Percentiles rank a stretch among this genome's conserved stretches.
Conservation (phyloP, 30 jellyfish, hydroid and myxozoan species). For the Aurelia sp. region DNA sequence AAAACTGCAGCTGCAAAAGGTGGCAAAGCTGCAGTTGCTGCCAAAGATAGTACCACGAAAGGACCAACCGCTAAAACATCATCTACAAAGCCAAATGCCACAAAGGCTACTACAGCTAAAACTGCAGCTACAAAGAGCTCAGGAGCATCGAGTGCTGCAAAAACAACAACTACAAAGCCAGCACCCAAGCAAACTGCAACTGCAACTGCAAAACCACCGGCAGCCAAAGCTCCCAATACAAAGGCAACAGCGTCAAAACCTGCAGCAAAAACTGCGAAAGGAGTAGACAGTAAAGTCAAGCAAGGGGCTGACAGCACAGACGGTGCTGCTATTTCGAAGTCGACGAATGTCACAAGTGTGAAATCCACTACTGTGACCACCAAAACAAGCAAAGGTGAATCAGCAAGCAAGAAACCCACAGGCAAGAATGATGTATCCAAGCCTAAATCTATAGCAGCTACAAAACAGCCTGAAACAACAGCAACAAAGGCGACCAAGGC, state of each 20-base stretch:
- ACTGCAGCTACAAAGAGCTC: slow-evolving; percentile 4
- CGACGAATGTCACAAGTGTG: neutral
- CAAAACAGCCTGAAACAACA: neutral
- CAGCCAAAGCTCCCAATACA: slow-evolving; percentile 30
- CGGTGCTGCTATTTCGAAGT: slow-evolving; percentile 39
- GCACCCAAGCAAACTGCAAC: slow-evolving; percentile 2
- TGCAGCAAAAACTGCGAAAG: slow-evolving; percentile 6
- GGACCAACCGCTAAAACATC: neutral
- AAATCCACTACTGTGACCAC: neutral
- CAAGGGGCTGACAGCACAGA: slow-evolving; percentile 12
- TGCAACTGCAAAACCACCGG: slow-evolving; percentile 32
- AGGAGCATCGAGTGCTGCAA: slow-evolving; percentile 1
- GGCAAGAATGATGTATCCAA: neutral
- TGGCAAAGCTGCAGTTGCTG: neutral
- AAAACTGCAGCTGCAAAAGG: slow-evolving; percentile 11
- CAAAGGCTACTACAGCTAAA: neutral
- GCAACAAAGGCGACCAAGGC: slow-evolving; percentile 21
- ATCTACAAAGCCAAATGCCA: neutral
- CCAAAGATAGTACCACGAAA: slow-evolving; percentile 4
- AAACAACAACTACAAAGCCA: slow-evolving; percentile 4
- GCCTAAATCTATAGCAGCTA: slow-evolving; percentile 5
- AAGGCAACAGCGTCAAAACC: neutral
- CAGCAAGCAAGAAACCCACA: slow-evolving; percentile 2
- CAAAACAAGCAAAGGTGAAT: neutral
- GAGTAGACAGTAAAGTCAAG: neutral